Conservation (phyloP, 2,113 vertebrate species). For the Laterallus jamaicensis region DNA sequence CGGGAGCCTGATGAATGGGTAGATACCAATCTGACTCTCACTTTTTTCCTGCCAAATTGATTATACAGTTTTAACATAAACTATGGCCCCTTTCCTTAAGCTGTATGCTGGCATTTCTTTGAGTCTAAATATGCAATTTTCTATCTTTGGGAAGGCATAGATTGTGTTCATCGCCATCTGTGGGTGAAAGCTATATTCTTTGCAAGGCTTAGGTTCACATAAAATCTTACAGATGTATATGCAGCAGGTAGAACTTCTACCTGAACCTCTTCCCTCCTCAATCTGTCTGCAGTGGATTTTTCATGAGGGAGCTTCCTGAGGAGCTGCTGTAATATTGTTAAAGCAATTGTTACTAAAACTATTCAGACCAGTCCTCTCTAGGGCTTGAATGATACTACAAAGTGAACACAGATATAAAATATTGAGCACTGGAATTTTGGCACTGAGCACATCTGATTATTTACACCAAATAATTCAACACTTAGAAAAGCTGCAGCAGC, state of each 20-base stretch:
- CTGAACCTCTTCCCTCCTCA: neutral
- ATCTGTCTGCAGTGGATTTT: neutral
- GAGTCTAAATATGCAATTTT: neutral
- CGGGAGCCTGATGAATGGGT: neutral
- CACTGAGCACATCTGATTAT: neutral
- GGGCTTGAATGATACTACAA: neutral
- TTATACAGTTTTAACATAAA: neutral
- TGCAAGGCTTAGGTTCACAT: neutral
- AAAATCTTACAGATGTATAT: neutral
- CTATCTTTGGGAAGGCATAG: neutral
- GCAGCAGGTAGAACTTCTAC: neutral
- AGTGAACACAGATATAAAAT: neutral
- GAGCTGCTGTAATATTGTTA: neutral
- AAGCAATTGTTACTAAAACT: neutral
- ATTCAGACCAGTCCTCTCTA: neutral
- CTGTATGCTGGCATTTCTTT: neutral
- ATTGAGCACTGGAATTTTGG: neutral
- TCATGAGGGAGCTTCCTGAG: neutral
- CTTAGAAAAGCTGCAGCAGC: neutral
- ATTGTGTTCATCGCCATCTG: slow-evolving; percentile 12
- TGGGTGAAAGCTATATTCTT: neutral
- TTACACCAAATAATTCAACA: neutral
- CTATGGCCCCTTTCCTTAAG: neutral
- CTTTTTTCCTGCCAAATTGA: neutral
- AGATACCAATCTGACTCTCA: neutral